Conservation (phyloP, 2,888 invertebrate species). For the Chelonus formosanus region DNA sequence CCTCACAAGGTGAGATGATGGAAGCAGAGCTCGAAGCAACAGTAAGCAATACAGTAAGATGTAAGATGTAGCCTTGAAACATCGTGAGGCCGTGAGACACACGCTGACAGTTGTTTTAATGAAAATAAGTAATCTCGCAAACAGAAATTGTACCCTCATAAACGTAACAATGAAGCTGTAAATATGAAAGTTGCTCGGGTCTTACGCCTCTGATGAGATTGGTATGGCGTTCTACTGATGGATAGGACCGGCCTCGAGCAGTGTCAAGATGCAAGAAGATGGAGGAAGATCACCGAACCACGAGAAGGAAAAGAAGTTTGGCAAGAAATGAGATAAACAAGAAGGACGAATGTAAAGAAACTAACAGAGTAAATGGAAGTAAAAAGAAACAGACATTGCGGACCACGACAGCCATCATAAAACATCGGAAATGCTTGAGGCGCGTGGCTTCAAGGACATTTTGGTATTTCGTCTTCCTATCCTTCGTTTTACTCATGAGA, state of each 20-base stretch:
- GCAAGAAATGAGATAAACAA: no score
- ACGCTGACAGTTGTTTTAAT: conserved; percentile 56
- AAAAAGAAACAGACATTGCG: neutral
- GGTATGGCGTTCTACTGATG: neutral
- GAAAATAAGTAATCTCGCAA: conserved; percentile 61
- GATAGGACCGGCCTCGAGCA: neutral
- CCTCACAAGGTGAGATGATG: no score
- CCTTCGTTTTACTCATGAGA: neutral
- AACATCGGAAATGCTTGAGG: conserved; percentile 3
- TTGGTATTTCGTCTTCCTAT: no score
- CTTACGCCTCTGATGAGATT: neutral
- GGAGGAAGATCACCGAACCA: no score
- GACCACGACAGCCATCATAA: conserved; percentile 2
- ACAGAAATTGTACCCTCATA: conserved; percentile 43
- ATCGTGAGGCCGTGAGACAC: conserved; percentile 28
- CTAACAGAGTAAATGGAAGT: no score
- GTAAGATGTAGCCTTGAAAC: neutral
- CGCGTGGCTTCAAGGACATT: conserved; percentile 12
- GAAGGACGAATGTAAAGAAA: no score
- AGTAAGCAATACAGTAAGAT: neutral
- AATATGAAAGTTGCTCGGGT: conserved; percentile 10
- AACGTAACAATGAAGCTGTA: conserved; percentile 9
- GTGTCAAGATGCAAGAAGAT: neutral
- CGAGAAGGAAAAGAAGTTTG: no score
- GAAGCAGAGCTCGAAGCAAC: no score